phyloP scores from a whole-genome alignment of 2,888 invertebrate genomes.

The Sepiola atlantica region DNA sequence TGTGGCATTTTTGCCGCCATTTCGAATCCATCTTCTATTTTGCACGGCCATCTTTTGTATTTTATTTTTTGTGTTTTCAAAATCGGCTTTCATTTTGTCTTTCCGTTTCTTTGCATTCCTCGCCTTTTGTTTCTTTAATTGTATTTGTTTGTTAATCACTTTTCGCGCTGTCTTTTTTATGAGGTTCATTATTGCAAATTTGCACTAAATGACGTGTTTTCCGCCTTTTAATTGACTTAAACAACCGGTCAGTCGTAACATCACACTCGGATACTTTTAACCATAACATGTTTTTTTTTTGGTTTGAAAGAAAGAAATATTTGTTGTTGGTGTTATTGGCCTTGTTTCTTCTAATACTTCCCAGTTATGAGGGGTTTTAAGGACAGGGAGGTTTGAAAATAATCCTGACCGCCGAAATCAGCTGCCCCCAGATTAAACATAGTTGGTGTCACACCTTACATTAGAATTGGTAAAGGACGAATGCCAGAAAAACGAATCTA shows the following conservation, averaged over 20 bases:
- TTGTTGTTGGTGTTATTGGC: too few relatives aligned
- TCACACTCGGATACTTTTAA: neutral
- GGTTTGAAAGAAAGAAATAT: neutral
- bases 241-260: neutral
- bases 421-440: too few relatives aligned
- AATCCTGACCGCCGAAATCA: too few relatives aligned
- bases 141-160: neutral
- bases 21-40: neutral
- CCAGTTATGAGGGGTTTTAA: too few relatives aligned
- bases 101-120: neutral
- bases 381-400: too few relatives aligned
- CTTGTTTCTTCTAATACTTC: too few relatives aligned
- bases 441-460: too few relatives aligned
- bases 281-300: neutral
- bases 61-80: neutral
- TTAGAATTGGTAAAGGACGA: too few relatives aligned
- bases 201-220: constrained; percentile 16
- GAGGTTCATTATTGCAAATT: neutral
- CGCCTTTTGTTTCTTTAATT: neutral
- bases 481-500: too few relatives aligned
- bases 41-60: neutral
- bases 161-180: neutral
- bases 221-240: neutral
- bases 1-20: neutral
- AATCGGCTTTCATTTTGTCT: constrained; percentile 2